Conservation (phyloP, 2,113 vertebrate species). For the Phyllostomus discolor region DNA sequence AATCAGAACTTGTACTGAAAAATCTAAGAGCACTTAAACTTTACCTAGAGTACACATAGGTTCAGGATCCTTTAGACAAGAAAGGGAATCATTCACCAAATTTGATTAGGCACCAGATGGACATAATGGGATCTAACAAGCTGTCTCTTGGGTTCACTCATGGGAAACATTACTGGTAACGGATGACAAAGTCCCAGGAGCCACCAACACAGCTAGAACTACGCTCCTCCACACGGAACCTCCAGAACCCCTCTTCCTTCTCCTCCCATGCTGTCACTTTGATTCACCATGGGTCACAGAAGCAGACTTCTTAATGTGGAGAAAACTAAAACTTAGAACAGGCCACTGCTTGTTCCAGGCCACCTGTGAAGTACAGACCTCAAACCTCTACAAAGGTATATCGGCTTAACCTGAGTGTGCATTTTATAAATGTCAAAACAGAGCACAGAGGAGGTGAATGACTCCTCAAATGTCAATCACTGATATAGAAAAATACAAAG, state of each 20-base stretch:
- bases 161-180: not conserved
- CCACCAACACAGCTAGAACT: not conserved
- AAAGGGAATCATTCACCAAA: not conserved
- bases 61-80: not conserved
- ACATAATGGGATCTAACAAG: not conserved
- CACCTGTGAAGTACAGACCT: not conserved
- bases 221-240: not conserved
- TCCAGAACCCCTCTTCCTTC: not conserved
- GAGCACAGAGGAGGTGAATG: not conserved
- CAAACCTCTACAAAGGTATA: not conserved
- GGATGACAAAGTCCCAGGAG: not conserved
- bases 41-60: not conserved
- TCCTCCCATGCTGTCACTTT: not conserved
- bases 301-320: not conserved
- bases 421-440: not conserved
- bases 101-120: not conserved
- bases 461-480: not conserved
- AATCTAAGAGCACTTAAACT: not conserved
- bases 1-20: not conserved
- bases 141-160: not conserved
- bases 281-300: not conserved
- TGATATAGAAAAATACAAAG: not conserved
- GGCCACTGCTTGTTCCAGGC: not conserved
- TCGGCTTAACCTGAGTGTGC: not conserved
- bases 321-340: not conserved